phyloP scores from a whole-genome alignment of 1,140 invertebrate genomes.

The Drosophila asahinai region DNA sequence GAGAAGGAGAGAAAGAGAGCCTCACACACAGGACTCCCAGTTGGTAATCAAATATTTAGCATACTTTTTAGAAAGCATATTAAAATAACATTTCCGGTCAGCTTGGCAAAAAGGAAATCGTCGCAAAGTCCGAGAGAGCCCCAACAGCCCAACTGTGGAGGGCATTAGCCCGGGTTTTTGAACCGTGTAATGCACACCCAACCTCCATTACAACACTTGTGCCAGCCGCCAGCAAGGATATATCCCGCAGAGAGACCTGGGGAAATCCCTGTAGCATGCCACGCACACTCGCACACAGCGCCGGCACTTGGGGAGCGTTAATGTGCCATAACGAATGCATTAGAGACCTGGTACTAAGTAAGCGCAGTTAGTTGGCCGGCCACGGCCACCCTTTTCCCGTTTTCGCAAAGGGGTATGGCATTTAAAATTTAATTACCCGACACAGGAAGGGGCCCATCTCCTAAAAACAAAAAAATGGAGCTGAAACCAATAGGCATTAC shows the following conservation, averaged over 20 bases:
- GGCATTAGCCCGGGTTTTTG: slow-evolving; percentile 57
- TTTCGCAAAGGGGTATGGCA: slow-evolving; percentile 30
- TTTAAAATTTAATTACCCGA: slow-evolving; percentile 81
- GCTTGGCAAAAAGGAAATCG: slow-evolving; percentile 64
- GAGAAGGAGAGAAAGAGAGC: slow-evolving; percentile 2
- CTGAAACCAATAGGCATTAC: slow-evolving; percentile 35
- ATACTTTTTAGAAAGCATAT: slow-evolving; percentile 79
- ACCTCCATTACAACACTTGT: slow-evolving; percentile 22
- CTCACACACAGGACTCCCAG: slow-evolving; percentile 19
- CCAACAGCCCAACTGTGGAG: slow-evolving; percentile 18
- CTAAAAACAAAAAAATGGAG: not conserved
- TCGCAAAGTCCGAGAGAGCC: slow-evolving; percentile 27
- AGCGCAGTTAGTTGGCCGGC: slow-evolving; percentile 45
- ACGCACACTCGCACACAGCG: slow-evolving; percentile 35
- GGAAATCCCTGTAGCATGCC: slow-evolving; percentile 65
- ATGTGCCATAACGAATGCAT: slow-evolving; percentile 83
- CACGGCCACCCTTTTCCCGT: slow-evolving; percentile 2
- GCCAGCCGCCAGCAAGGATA: slow-evolving; percentile 11
- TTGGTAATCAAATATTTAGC: slow-evolving; percentile 82
- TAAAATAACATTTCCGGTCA: slow-evolving; percentile 84
- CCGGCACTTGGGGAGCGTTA: slow-evolving; percentile 74
- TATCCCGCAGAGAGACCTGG: slow-evolving; percentile 4
- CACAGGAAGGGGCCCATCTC: not conserved
- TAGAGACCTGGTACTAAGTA: slow-evolving; percentile 60
- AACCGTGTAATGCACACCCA: slow-evolving; percentile 75